Evolutionary conservation across 2,888 invertebrate species (phyloP).

Genomic region (Eupeodes luniger): DNA sequence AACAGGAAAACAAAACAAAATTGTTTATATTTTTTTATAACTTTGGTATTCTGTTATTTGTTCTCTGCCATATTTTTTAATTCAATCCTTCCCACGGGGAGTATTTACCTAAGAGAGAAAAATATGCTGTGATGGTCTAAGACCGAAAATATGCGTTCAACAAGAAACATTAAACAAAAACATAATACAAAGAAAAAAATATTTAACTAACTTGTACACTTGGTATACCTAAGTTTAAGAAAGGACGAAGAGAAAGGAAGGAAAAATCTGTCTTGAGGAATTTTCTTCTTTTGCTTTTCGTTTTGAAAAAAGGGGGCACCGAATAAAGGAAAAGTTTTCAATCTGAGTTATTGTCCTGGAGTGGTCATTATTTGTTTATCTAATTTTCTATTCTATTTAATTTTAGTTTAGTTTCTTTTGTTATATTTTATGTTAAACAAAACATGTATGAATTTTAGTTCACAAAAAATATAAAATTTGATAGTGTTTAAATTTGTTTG

Average conservation of each 20-base stretch:
- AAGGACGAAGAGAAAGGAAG: background rate
- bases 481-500: background rate
- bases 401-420: background rate
- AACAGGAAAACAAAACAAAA: slow-evolving; percentile 44
- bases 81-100: slow-evolving; percentile 68
- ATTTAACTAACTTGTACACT: background rate
- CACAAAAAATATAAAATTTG: too few relatives aligned
- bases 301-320: slow-evolving; percentile 21
- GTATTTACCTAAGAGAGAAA: slow-evolving; percentile 50
- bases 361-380: slow-evolving; percentile 60
- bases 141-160: slow-evolving; percentile 61
- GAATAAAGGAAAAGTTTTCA: slow-evolving; percentile 55
- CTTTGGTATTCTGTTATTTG: slow-evolving; percentile 26
- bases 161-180: background rate
- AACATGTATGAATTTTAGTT: too few relatives aligned
- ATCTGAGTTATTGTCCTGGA: slow-evolving; percentile 68
- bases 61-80: slow-evolving; percentile 40
- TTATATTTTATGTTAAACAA: background rate
- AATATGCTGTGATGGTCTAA: slow-evolving; percentile 51
- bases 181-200: background rate
- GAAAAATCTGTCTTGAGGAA: slow-evolving; percentile 12
- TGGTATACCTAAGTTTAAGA: background rate
- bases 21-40: slow-evolving; percentile 19
- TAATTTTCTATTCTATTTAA: slow-evolving; percentile 49
- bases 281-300: slow-evolving; percentile 34